Percentiles rank a stretch among this genome's conserved stretches.
phyloP scores from a whole-genome alignment of 2,797 vertebrate genomes.

The Microhierax caerulescens region DNA sequence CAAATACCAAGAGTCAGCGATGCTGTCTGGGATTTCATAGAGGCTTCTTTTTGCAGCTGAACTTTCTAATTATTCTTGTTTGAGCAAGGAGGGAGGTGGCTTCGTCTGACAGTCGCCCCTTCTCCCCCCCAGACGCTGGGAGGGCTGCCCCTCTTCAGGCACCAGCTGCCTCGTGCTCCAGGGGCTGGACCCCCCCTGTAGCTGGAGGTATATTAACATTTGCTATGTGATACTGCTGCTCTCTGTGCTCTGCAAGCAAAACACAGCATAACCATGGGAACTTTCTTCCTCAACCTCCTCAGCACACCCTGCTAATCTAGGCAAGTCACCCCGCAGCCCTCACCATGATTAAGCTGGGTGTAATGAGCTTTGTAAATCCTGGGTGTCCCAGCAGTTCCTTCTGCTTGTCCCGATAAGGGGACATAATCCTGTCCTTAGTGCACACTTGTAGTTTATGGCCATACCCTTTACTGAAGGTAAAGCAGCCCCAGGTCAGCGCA shows the following conservation, averaged over 20 bases:
- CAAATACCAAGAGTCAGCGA: fast-evolving
- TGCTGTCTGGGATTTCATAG: background rate
- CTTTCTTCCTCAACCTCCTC: background rate
- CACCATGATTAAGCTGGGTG: background rate
- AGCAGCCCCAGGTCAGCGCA: too few species aligned
- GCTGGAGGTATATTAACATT: background rate
- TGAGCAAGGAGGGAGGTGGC: background rate
- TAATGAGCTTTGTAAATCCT: background rate
- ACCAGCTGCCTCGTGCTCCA: background rate
- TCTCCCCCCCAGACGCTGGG: fast-evolving
- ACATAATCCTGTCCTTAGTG: too few species aligned
- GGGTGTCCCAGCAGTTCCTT: background rate
- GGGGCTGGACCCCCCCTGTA: background rate
- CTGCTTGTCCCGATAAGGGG: background rate
- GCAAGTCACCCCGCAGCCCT: background rate
- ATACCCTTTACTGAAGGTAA: too few species aligned
- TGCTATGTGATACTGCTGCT: background rate
- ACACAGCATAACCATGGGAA: background rate
- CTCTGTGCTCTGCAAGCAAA: background rate
- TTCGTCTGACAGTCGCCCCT: background rate
- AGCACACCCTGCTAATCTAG: background rate
- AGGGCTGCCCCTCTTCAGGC: background rate
- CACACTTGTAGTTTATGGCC: too few species aligned
- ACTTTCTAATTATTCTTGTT: background rate
- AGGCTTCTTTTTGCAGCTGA: background rate